phyloP scores from a whole-genome alignment of 2,113 vertebrate species.

The Montifringilla adamsi region DNA sequence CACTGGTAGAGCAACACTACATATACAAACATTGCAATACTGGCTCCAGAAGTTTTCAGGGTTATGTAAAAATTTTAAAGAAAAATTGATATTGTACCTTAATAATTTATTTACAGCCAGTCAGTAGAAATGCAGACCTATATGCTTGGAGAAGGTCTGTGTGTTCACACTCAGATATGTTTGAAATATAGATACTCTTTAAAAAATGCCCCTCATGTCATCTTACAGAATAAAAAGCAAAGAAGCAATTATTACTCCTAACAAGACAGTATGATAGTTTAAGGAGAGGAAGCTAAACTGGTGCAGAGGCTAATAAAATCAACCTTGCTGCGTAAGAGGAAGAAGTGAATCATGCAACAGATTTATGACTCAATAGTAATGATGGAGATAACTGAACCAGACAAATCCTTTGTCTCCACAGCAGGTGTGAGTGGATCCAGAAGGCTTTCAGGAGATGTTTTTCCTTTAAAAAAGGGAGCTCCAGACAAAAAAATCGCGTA shows the following conservation, averaged over 20 bases:
- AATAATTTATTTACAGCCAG: not conserved
- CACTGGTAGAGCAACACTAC: not conserved
- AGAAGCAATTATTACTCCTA: not conserved
- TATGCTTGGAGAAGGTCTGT: not conserved
- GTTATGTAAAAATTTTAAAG: not conserved
- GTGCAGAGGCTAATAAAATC: conserved; percentile 19
- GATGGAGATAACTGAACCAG: not conserved
- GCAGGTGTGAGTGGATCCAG: not conserved
- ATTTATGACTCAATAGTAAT: conserved; percentile 18
- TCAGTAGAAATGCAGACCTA: not conserved
- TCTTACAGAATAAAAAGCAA: not conserved
- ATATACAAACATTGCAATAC: not conserved
- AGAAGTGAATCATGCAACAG: conserved; percentile 19
- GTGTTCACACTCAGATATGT: not conserved
- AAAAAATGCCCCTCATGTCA: not conserved
- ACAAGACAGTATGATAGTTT: not conserved
- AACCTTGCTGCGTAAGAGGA: not conserved
- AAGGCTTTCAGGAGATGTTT: not conserved
- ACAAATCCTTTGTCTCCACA: not conserved
- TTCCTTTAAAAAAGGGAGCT: not conserved
- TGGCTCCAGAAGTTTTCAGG: not conserved
- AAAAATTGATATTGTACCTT: not conserved
- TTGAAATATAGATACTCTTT: not conserved
- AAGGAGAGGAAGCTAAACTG: not conserved
- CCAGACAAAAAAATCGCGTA: not conserved